These are phyloP conservation scores for Drosophila simulans DNA, from an alignment of 1,140 invertebrate species.

Conservation along the genomic window DNA sequence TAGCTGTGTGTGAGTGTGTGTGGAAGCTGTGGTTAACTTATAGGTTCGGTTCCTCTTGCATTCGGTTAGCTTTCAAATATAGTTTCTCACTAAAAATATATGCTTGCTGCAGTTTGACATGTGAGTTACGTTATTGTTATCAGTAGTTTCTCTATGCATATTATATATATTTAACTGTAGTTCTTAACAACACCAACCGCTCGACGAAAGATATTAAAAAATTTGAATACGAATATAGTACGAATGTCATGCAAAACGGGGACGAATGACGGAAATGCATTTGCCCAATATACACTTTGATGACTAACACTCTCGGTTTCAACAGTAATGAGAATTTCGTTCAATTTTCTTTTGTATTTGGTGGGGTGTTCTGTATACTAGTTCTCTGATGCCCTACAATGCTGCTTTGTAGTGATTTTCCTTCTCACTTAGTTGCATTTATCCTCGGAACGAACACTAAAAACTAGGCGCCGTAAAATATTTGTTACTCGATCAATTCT, in stretches of 20 bases:
- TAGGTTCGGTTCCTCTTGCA: conserved; percentile 25
- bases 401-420: conserved; percentile 17
- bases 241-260: conserved; percentile 63
- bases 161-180: conserved; percentile 62
- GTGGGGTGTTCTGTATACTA: conserved; percentile 74
- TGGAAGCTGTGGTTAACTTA: conserved; percentile 64
- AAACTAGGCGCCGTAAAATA: conserved; percentile 76
- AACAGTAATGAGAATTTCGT: conserved; percentile 70
- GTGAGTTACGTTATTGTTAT: conserved; percentile 38
- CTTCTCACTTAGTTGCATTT: conserved; percentile 29
- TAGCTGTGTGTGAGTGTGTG: conserved; percentile 26
- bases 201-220: conserved; percentile 58
- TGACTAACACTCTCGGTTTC: conserved; percentile 35
- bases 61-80: conserved; percentile 47
- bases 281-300: conserved; percentile 59
- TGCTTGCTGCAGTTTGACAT: conserved; percentile 42
- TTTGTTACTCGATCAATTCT: conserved; percentile 36
- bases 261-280: conserved; percentile 58
- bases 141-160: conserved; percentile 45
- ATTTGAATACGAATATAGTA: conserved; percentile 32
- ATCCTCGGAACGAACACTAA: conserved; percentile 72
- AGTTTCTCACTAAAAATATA: conserved; percentile 71
- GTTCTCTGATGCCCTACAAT: conserved; percentile 43
- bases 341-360: conserved; percentile 59
- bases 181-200: conserved; percentile 67